Evolutionary conservation across 2,113 vertebrate genomes (phyloP).

Genomic region (Danio rerio): DNA sequence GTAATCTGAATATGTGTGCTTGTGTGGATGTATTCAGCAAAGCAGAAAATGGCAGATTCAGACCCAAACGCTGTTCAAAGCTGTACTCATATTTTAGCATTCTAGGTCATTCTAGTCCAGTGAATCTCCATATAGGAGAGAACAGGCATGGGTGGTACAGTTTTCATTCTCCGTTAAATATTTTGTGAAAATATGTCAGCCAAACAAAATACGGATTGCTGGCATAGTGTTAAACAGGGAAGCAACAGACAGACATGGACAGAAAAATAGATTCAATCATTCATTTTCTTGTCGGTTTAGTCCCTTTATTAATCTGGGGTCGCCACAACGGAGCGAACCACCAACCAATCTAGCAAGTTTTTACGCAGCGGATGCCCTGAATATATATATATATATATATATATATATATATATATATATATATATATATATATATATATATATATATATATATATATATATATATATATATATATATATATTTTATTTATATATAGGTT

Average conservation of each 20-base stretch:
- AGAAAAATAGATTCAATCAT: too few relatives aligned
- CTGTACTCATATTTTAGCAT: background rate
- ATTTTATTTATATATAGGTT: too few relatives aligned
- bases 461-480: too few relatives aligned
- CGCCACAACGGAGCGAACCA: too few relatives aligned
- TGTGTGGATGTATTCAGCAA: conserved; percentile 6
- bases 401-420: too few relatives aligned
- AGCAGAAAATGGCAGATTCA: conserved; percentile 15
- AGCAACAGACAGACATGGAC: background rate
- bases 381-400: too few relatives aligned
- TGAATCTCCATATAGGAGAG: background rate
- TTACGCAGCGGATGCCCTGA: too few relatives aligned
- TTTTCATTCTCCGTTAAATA: background rate
- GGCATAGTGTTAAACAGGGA: background rate
- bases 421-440: too few relatives aligned
- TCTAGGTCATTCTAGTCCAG: conserved; percentile 26
- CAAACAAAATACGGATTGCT: background rate
- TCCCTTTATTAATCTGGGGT: too few relatives aligned
- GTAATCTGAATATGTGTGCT: conserved; percentile 17
- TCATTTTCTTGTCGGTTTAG: too few relatives aligned
- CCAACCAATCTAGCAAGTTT: too few relatives aligned
- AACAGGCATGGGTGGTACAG: background rate
- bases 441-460: too few relatives aligned
- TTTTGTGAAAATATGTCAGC: background rate
- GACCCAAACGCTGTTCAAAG: conserved; percentile 13